Base-by-base conservation (phyloP, 2,797 vertebrate species). In the Discoglossus pictus region DNA sequence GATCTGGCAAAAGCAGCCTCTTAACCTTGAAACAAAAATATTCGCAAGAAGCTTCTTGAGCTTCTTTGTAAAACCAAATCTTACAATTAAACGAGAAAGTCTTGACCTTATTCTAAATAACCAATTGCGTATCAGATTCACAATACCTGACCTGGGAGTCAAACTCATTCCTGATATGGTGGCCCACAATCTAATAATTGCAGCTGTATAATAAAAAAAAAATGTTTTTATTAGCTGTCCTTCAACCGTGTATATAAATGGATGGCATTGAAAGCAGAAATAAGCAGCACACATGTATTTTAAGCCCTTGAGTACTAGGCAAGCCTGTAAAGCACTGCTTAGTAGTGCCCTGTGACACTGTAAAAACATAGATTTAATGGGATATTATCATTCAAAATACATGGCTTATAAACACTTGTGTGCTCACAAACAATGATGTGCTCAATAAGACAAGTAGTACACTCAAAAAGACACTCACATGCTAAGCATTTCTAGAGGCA, bases 191-290 rank as follows among this genome's bases (percentile, higher is more conserved):
- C 60, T 15, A 47, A 59, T 61, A 64, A 50, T 64, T 53, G 36
- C 68, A 58, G 48, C 25, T 64, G 52, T 18, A 15, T 36, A 38
- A 51, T 18, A 15, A 35, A 38, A 51, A 42, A 42, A 42, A 64
- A 71, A 58, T 58, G 68, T 71, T 64, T 64, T 71, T 52, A 60
- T 71, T 51, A 51, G 27, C 10, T 21, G 61, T 63, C 68, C 61
- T 64, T 64, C 61, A 64, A 59, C 44, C 52, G 34, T 25, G 24
- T 13, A 18, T 58, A 51, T 58, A 58, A 56, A 58, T 58, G 55
- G 52, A 58, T 58, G 60, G 60, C 59, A 70, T 63, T 70, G 60
- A 63, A 21, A 47, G 52, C n/a, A 36, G 60, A 56, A 71, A 71
- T 55, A 71, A 44, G 36, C 60, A 71, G 43, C 5, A 34, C 24